Conservation (phyloP, 2,797 vertebrate genomes). For the Denticeps clupeoides region DNA sequence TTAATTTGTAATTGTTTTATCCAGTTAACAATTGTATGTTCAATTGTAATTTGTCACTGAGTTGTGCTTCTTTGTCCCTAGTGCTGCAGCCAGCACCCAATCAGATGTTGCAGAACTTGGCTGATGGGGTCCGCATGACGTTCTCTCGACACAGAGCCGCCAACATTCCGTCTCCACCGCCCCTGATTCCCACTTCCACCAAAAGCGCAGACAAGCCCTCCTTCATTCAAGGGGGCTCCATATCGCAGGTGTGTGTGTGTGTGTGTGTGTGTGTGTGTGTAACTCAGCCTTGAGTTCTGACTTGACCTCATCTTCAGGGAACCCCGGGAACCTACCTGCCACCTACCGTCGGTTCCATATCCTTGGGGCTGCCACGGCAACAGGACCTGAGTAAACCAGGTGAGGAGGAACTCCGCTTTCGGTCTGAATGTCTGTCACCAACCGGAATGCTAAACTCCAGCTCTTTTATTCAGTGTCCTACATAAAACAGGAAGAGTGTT, state of each 20-base stretch:
- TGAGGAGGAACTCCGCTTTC: conserved; percentile 39
- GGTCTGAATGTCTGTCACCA: not conserved
- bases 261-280: too few relatives aligned
- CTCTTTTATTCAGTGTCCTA: conserved; percentile 48
- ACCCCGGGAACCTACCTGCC: conserved; percentile 93
- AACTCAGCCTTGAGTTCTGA: not conserved
- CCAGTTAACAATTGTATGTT: too few relatives aligned
- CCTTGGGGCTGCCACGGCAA: conserved; percentile 86
- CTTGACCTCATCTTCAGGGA: conserved; percentile 66
- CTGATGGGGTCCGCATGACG: conserved; percentile 79
- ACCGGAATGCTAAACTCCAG: not conserved
- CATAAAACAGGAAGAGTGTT: conserved; percentile 81
- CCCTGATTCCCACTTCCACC: conserved; percentile 95
- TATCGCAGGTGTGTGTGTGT: conserved; percentile 76
- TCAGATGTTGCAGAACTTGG: conserved; percentile 77
- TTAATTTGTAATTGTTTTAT: too few relatives aligned
- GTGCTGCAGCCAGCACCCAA: conserved; percentile 87
- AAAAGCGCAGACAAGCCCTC: conserved; percentile 95
- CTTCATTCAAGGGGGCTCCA: conserved; percentile 94
- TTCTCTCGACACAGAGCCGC: conserved; percentile 79
- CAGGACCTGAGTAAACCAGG: conserved; percentile 84
- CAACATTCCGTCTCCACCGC: conserved; percentile 84
- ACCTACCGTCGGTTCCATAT: conserved; percentile 88
- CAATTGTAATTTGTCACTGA: too few relatives aligned
- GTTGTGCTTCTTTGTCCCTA: too few relatives aligned